phyloP scores from a whole-genome alignment of 2,113 vertebrate species.

The Crotalus viridis region DNA sequence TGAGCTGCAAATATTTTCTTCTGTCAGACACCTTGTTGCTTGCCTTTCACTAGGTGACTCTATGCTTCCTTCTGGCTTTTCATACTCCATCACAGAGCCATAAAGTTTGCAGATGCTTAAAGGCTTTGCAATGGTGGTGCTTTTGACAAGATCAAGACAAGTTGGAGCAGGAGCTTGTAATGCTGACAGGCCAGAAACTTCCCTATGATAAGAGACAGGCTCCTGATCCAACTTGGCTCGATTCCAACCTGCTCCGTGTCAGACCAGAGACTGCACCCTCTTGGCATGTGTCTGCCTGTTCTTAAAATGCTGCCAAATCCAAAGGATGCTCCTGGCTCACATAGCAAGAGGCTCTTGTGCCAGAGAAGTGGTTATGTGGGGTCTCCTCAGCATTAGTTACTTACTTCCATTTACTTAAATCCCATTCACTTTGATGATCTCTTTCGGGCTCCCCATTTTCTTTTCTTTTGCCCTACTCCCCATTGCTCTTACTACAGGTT shows the following conservation, averaged over 20 bases:
- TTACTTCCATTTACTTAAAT: not conserved
- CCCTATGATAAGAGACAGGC: not conserved
- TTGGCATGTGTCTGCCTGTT: constrained; percentile 9
- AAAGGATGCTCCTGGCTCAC: not conserved
- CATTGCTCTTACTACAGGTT: too few species aligned
- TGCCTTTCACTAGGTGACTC: too few species aligned
- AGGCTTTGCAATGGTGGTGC: not conserved
- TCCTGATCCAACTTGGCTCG: not conserved
- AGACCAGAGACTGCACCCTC: not conserved
- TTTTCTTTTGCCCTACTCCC: not conserved
- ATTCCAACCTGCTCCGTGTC: not conserved
- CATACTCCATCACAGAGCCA: not conserved
- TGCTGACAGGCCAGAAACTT: not conserved
- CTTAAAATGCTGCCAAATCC: constrained; percentile 2
- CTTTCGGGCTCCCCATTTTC: not conserved
- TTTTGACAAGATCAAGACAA: not conserved
- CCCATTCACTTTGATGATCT: not conserved
- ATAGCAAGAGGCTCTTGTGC: not conserved
- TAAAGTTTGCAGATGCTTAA: not conserved
- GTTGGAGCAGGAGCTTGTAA: not conserved
- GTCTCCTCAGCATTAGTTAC: not conserved
- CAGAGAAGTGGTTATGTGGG: not conserved
- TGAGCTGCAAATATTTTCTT: not conserved
- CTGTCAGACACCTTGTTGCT: not conserved
- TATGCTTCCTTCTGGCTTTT: not conserved